These are phyloP conservation scores for Mermis nigrescens DNA, from an alignment of 2,888 invertebrate species.

Conservation along the genomic window DNA sequence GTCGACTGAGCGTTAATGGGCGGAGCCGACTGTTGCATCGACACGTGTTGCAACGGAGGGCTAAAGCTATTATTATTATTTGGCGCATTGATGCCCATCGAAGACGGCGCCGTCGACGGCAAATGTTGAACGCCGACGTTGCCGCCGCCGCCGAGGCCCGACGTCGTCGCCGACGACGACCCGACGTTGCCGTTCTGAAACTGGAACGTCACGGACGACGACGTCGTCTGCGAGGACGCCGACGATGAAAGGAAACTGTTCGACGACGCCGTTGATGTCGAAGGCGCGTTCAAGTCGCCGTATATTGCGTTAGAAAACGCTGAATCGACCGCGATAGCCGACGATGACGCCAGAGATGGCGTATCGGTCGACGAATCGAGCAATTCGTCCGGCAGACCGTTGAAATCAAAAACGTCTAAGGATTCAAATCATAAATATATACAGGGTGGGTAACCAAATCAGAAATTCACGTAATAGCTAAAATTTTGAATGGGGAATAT, in stretches of 20 bases:
- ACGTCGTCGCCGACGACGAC: too few relatives aligned
- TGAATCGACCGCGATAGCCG: neutral
- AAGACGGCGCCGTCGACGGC: neutral
- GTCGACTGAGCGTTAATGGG: too few relatives aligned
- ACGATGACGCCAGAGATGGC: neutral
- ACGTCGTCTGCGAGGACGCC: neutral
- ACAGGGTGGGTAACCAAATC: too few relatives aligned
- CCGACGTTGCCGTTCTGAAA: neutral
- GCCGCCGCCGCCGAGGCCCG: too few relatives aligned
- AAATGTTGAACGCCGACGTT: neutral
- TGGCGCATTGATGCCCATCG: too few relatives aligned
- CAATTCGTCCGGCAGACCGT: slow-evolving; percentile 2
- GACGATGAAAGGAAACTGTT: neutral
- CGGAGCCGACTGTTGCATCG: neutral
- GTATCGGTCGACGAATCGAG: neutral
- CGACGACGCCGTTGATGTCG: neutral
- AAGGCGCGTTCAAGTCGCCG: neutral
- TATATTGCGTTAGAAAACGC: neutral
- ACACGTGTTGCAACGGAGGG: neutral
- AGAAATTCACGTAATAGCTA: too few relatives aligned
- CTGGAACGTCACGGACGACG: neutral
- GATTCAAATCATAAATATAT: neutral
- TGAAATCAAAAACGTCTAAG: neutral
- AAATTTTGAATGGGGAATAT: too few relatives aligned
- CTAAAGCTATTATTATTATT: slow-evolving; percentile 3